Conservation (phyloP, 2,888 invertebrate species). For the Frankliniella fusca region DNA sequence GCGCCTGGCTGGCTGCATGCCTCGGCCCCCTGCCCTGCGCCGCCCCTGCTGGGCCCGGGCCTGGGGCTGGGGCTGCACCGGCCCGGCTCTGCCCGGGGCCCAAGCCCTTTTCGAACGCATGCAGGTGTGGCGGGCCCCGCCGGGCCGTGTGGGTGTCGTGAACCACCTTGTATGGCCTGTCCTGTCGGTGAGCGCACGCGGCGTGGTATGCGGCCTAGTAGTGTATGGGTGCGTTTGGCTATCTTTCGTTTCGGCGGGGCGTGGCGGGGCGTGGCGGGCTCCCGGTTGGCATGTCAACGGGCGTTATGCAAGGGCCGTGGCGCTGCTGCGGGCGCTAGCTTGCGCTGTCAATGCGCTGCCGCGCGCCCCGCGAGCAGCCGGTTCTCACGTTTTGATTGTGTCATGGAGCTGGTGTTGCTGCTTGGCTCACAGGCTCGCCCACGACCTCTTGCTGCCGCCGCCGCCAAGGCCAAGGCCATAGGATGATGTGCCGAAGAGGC, state of each 20-base stretch:
- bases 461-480: neutral
- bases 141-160: too few species aligned
- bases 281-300: too few species aligned
- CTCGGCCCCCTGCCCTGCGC: too few species aligned
- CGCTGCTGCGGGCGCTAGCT: neutral
- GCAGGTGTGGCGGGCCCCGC: too few species aligned
- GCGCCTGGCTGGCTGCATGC: neutral
- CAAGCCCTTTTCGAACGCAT: neutral
- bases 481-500: neutral
- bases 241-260: too few species aligned
- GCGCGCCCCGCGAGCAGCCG: neutral
- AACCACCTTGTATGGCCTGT: too few species aligned
- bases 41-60: neutral
- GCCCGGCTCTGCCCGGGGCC: neutral
- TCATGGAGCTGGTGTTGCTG: neutral
- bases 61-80: neutral
- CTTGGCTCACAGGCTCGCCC: neutral
- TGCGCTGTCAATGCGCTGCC: neutral
- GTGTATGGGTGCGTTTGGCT: too few species aligned
- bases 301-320: neutral
- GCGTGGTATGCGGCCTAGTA: too few species aligned
- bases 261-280: too few species aligned
- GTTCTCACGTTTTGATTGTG: slow-evolving; percentile 26
- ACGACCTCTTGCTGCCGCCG: neutral
- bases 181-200: too few species aligned